Conservation (phyloP, 2,797 vertebrate species). For the Hippoglossus hippoglossus region DNA sequence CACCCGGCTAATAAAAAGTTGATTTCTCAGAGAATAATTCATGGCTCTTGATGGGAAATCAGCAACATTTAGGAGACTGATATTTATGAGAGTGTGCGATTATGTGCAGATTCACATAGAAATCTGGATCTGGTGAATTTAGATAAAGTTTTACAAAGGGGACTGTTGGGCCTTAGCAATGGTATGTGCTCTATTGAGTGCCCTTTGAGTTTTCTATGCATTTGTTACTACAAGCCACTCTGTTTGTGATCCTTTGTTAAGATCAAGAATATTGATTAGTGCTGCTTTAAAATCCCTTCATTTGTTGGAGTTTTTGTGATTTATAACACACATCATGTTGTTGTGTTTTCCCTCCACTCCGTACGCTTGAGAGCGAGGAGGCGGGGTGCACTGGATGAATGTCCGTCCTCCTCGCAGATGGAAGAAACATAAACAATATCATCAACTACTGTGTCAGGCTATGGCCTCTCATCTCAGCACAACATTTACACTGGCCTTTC, state of each 20-base stretch:
- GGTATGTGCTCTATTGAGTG: no score
- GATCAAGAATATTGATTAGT: not conserved
- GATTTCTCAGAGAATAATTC: no score
- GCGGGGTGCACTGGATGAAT: slow-evolving; percentile 7
- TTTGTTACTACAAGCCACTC: no score
- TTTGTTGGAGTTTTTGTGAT: not conserved
- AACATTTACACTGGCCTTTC: slow-evolving; percentile 46
- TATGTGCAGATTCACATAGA: no score
- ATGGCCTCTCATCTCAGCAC: slow-evolving; percentile 24
- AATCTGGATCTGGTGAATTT: no score
- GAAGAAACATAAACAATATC: slow-evolving; percentile 41
- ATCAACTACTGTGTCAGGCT: slow-evolving; percentile 26
- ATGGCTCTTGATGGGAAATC: no score
- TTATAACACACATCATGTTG: not conserved
- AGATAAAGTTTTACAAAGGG: no score
- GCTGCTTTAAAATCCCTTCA: not conserved
- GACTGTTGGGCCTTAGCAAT: no score
- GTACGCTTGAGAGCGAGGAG: not conserved
- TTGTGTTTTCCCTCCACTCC: not conserved
- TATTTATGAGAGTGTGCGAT: no score
- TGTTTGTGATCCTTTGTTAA: slow-evolving; percentile 4
- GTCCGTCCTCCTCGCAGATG: slow-evolving; percentile 14
- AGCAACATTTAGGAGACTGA: no score
- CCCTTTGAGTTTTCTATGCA: no score
- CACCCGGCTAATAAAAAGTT: no score